phyloP scores from a whole-genome alignment of 2,888 invertebrate genomes.

The Spialia ferax region DNA sequence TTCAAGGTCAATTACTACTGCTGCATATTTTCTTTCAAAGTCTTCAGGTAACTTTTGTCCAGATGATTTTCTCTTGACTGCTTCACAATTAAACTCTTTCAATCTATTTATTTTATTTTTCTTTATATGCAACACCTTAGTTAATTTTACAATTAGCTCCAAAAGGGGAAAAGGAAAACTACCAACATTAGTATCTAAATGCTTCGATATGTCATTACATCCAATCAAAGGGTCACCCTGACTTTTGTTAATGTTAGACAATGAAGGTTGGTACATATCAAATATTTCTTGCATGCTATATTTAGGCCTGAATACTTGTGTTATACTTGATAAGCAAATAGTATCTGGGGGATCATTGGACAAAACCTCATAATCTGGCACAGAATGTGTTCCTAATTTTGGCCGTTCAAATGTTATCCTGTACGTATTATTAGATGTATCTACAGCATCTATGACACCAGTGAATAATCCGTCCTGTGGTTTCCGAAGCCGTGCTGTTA shows the following conservation, averaged over 20 bases:
- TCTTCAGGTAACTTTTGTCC: constrained; percentile 93
- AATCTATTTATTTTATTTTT: constrained; percentile 92
- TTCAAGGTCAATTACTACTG: constrained; percentile 95
- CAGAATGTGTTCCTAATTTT: constrained; percentile 97
- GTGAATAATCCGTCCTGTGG: constrained; percentile 98
- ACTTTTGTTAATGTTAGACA: constrained; percentile 65
- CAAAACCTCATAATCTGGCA: constrained; percentile 98
- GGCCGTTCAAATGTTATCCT: constrained; percentile 97
- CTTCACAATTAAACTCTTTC: constrained; percentile 95
- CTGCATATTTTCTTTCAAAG: constrained; percentile 96
- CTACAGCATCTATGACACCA: constrained; percentile 97
- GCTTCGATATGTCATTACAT: constrained; percentile 74
- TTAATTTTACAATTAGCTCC: constrained; percentile 94
- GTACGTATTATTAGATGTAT: constrained; percentile 97
- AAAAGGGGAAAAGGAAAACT: constrained; percentile 95
- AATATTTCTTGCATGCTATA: constrained; percentile 87
- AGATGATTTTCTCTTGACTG: constrained; percentile 94
- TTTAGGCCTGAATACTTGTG: constrained; percentile 92
- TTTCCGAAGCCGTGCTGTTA: constrained; percentile 94
- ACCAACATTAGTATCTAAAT: constrained; percentile 87
- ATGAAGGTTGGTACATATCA: constrained; percentile 72
- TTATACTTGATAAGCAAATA: constrained; percentile 93
- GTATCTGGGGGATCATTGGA: constrained; percentile 97
- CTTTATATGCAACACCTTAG: constrained; percentile 94
- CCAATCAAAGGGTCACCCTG: constrained; percentile 92